Percentiles rank a stretch among this genome's conserved stretches.
Evolutionary conservation across 1,140 invertebrate genomes (phyloP).

Genomic region (Drosophila ficusphila): DNA sequence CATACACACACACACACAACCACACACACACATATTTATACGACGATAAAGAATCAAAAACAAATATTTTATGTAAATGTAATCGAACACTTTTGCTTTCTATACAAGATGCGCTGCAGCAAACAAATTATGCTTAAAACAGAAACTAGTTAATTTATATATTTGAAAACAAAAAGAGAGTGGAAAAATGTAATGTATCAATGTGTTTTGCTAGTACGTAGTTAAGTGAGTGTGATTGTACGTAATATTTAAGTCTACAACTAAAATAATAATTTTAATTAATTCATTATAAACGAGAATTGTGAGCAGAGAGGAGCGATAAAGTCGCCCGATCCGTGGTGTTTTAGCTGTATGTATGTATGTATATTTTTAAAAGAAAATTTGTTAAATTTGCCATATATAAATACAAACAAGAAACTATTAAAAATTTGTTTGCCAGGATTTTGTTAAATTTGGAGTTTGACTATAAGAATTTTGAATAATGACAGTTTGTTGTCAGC

Average conservation of each 20-base stretch:
- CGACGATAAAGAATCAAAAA: constrained; percentile 41
- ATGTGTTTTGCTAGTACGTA: constrained; percentile 69
- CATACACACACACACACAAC: constrained; percentile 31
- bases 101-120: constrained; percentile 27
- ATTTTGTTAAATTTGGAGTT: no score
- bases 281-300: constrained; percentile 46
- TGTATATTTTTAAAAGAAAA: constrained; percentile 75
- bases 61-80: constrained; percentile 47
- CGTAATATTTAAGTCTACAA: constrained; percentile 59
- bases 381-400: constrained; percentile 82
- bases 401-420: constrained; percentile 51
- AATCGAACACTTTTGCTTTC: constrained; percentile 49
- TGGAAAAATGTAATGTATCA: constrained; percentile 37
- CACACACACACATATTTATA: constrained; percentile 47
- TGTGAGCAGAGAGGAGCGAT: constrained; percentile 33
- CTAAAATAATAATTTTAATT: constrained; percentile 58
- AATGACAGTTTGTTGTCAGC: no score
- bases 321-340: constrained; percentile 26
- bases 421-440: not conserved
- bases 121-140: constrained; percentile 55
- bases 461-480: no score
- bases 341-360: constrained; percentile 71
- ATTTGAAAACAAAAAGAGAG: constrained; percentile 34
- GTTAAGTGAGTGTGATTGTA: constrained; percentile 79
- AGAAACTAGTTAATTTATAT: constrained; percentile 60